Conservation (phyloP, 1,140 invertebrate genomes). For the Eulimnadia texana region DNA sequence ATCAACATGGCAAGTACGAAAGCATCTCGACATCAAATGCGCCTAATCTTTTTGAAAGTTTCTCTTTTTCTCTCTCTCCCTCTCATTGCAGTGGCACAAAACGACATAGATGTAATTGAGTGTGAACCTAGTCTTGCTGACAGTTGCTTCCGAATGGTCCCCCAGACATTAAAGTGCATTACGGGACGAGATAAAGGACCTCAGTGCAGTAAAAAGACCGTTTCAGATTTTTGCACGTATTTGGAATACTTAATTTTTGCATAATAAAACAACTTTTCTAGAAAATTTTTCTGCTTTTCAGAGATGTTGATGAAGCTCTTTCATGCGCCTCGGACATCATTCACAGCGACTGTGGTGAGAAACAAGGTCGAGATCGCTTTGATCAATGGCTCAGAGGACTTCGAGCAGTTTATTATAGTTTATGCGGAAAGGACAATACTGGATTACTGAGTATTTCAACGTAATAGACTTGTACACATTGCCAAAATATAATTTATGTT, state of each 20-base stretch:
- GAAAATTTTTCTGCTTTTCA: not conserved
- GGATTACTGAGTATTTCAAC: not conserved
- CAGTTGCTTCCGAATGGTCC: slow-evolving; percentile 10
- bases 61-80: not conserved
- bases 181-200: not conserved
- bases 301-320: slow-evolving; percentile 18
- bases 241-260: not conserved
- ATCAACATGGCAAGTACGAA: not conserved
- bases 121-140: slow-evolving; percentile 11
- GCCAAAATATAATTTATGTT: not conserved
- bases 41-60: not conserved
- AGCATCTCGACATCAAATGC: not conserved
- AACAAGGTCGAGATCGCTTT: slow-evolving; percentile 16
- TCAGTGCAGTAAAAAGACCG: slow-evolving; percentile 4
- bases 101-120: not conserved
- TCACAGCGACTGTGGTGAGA: slow-evolving; percentile 11
- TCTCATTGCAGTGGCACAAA: not conserved
- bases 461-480: not conserved
- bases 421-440: slow-evolving; percentile 11
- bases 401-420: slow-evolving; percentile 16
- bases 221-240: slow-evolving; percentile 11
- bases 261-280: not conserved
- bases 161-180: slow-evolving; percentile 2
- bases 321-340: slow-evolving; percentile 19
- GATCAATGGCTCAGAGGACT: slow-evolving; percentile 17